Base-by-base conservation (phyloP, 2,797 vertebrate species). In the Hemitrygon akajei region DNA sequence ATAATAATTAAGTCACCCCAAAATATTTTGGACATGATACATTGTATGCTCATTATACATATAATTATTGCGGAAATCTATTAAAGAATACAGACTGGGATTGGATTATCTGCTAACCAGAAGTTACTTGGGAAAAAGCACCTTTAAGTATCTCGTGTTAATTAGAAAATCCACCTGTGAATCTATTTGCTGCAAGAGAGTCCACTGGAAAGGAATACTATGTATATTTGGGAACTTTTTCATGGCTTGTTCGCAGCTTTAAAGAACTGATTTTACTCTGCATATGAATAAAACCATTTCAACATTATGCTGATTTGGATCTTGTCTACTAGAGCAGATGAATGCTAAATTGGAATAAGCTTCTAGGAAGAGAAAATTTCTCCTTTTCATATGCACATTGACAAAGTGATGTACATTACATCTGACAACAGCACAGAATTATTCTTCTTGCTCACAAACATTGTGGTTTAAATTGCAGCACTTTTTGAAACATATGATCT, bases 401-500 rank as follows among this genome's bases (percentile, higher is more conserved):
- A 56, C 82, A 58, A 60, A 56, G 47, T 86, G 82, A 22, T 14
- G 58, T 60, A 86, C 82, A 58, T 60, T 60, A 20, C 47, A 86
- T 30, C 56, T 58, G 84, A n/a, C 30, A 11, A 30, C 56, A 86
- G 82, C 20, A 60, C 58, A 87, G 30, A 87, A 22, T 87, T 58
- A 87, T 16, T 60, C 25, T 86, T 58, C 56, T 18, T 87, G 56
- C 56, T 87, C 84, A 30, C 27, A 47, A 86, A 86, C 77, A 63
- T 14, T 87, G 84, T 58, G 58, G 56, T 60, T 87, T 87, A 63
- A 87, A 30, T 60, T 87, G 22, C 27, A 87, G 84, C 30, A 87
- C 20, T 87, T 87, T 87, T 87, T 87, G 58, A 87, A 87, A 60
- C 56, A 87, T 30, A 87, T n/a, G 84, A n/a, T 25, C 58, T 87